Evolutionary conservation across 2,113 vertebrate species (phyloP).

Genomic region (Euleptes europaea): DNA sequence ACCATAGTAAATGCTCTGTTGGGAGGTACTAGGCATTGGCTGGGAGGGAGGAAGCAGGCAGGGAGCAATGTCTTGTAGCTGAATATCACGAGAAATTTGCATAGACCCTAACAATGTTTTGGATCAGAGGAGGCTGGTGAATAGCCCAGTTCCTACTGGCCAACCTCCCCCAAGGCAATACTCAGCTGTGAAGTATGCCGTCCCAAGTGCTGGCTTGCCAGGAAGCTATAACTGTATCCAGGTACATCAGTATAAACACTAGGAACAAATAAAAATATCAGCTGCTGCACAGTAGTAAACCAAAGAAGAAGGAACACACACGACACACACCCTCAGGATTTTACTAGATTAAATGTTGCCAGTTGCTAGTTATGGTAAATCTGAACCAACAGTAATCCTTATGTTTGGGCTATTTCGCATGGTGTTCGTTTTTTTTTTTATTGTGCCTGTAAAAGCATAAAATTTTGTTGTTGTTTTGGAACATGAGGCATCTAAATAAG

Average conservation of each 20-base stretch:
- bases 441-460: background rate
- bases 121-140: background rate
- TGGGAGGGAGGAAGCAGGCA: background rate
- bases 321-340: background rate
- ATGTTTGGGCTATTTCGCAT: background rate
- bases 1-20: background rate
- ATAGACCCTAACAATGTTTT: background rate
- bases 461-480: constrained; percentile 3
- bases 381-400: background rate
- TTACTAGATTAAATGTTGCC: background rate
- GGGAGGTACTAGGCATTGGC: background rate
- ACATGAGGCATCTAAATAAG: background rate
- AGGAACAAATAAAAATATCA: background rate
- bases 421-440: background rate
- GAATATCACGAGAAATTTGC: background rate
- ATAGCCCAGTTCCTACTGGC: background rate
- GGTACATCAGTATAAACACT: background rate
- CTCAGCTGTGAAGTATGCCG: background rate
- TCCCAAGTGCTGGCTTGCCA: background rate
- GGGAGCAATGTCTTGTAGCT: background rate
- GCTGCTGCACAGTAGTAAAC: background rate
- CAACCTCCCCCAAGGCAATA: background rate
- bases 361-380: background rate
- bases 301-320: constrained; percentile 1
- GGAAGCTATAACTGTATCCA: background rate